Evolutionary conservation across 1,140 invertebrate species (phyloP).

Genomic region (Aphis craccivora): DNA sequence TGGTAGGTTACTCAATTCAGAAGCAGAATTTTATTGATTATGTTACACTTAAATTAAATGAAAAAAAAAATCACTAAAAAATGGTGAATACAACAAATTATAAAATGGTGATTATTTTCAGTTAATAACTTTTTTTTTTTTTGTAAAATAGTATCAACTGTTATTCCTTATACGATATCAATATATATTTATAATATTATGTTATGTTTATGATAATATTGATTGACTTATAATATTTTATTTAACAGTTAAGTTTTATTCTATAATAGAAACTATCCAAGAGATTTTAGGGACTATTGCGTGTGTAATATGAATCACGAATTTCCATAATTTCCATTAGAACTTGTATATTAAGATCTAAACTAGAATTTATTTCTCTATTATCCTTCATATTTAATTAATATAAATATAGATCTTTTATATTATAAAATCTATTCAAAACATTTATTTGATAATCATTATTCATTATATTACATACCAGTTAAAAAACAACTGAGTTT

Average conservation of each 20-base stretch:
- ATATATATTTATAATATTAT: neutral
- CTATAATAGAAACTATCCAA: neutral
- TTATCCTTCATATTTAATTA: neutral
- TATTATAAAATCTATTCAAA: neutral
- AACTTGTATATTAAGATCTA: neutral
- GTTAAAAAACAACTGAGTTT: neutral
- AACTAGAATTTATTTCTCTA: neutral
- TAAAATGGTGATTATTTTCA: no score
- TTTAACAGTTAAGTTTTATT: neutral
- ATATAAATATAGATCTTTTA: neutral
- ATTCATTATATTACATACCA: neutral
- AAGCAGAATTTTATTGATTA: no score
- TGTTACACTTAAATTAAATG: no score
- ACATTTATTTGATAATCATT: neutral
- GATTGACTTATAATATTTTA: neutral
- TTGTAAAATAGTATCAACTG: no score
- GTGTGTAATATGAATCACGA: neutral
- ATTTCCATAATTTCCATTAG: neutral
- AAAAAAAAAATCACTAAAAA: no score
- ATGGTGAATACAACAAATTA: no score
- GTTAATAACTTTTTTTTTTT: no score
- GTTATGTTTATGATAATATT: neutral
- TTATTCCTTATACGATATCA: neutral
- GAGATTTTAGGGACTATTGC: neutral
- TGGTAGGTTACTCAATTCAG: no score